Evolutionary conservation across 2,888 invertebrate species (phyloP).

Genomic region (Dryadula phaetusa): DNA sequence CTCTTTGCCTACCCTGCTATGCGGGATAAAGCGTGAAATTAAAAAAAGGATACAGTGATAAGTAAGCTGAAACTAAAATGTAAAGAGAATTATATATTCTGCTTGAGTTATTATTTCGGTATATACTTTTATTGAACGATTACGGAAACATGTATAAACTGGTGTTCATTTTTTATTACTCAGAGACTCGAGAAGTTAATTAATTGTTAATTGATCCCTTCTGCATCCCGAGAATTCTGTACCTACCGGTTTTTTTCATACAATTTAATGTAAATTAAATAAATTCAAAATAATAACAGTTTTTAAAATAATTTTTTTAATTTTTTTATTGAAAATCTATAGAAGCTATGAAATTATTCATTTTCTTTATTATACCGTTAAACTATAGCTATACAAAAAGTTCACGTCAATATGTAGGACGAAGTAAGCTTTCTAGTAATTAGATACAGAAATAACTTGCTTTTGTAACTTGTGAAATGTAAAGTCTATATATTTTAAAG

Average conservation of each 20-base stretch:
- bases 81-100: not conserved
- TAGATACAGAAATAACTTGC: too few species aligned
- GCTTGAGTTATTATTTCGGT: not conserved
- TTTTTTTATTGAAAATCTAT: not conserved
- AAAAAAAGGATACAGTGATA: too few species aligned
- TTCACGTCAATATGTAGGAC: not conserved
- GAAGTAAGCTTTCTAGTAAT: not conserved
- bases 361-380: not conserved
- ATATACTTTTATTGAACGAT: not conserved
- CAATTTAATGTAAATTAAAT: constrained; percentile 8
- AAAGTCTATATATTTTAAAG: too few species aligned
- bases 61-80: not conserved
- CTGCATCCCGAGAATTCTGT: constrained; percentile 3
- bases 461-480: too few species aligned
- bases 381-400: not conserved
- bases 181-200: constrained; percentile 4
- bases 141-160: constrained; percentile 8
- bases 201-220: constrained; percentile 16
- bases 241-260: constrained; percentile 9
- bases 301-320: not conserved
- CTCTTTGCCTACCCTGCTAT: too few species aligned
- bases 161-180: constrained; percentile 12
- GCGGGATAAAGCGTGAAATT: too few species aligned
- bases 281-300: constrained; percentile 1
- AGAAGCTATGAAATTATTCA: not conserved